Conservation (phyloP, 2,797 vertebrate genomes). For the Enteromius mattozi region DNA sequence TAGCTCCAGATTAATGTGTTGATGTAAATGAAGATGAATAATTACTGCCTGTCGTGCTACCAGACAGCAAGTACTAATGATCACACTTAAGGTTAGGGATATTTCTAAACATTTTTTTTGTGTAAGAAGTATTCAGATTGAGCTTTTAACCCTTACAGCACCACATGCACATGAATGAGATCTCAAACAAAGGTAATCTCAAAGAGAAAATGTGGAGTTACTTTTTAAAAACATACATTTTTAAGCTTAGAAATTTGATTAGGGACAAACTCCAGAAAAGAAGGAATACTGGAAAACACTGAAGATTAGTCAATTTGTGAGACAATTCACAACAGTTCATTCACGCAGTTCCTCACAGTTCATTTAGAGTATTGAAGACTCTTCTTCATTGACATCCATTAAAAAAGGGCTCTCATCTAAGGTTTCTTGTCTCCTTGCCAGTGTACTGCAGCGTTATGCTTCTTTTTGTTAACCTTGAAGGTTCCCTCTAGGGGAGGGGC, state of each 20-base stretch:
- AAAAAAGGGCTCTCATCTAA: neutral
- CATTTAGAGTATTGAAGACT: neutral
- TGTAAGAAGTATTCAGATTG: neutral
- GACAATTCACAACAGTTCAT: neutral
- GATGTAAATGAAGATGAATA: conserved; percentile 77
- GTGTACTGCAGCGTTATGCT: neutral
- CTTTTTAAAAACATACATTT: neutral
- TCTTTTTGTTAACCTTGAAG: conserved; percentile 16
- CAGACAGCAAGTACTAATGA: neutral
- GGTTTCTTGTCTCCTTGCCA: neutral
- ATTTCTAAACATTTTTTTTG: neutral
- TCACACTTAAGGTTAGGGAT: neutral
- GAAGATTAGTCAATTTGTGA: neutral
- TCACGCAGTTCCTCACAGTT: neutral
- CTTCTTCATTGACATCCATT: conserved; percentile 1
- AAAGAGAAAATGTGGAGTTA: neutral
- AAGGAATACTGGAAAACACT: neutral
- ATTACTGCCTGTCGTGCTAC: conserved; percentile 65
- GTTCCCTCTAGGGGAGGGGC: neutral
- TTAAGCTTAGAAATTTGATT: neutral
- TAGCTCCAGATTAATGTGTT: conserved; percentile 66
- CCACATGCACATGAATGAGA: neutral
- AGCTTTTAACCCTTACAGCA: neutral
- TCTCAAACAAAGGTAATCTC: neutral
- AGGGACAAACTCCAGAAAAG: neutral